Conservation (phyloP, 2,797 vertebrate genomes). For the Danionella dracula region DNA sequence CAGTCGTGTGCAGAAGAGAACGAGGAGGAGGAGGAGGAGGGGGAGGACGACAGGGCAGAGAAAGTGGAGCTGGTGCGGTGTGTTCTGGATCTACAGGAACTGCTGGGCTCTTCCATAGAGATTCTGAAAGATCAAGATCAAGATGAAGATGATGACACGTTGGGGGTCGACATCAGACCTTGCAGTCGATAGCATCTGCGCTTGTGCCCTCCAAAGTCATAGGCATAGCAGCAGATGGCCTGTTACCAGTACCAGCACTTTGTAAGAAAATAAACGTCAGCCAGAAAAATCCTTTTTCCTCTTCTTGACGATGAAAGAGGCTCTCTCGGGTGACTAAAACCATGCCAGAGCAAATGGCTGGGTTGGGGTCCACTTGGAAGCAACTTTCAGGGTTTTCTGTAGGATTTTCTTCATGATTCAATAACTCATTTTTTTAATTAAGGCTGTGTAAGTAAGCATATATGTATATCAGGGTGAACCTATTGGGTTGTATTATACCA, state of each 20-base stretch:
- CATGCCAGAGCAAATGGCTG: slow-evolving; percentile 42
- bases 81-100: slow-evolving; percentile 85
- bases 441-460: slow-evolving; percentile 53
- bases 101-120: slow-evolving; percentile 88
- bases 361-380: slow-evolving; percentile 55
- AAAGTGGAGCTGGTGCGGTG: slow-evolving; percentile 88
- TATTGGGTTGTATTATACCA: slow-evolving; percentile 63
- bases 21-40: slow-evolving; percentile 19
- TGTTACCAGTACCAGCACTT: slow-evolving; percentile 52
- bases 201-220: slow-evolving; percentile 4
- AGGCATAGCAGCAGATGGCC: slow-evolving; percentile 23
- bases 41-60: slow-evolving; percentile 13
- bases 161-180: slow-evolving; percentile 47
- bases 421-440: slow-evolving; percentile 53
- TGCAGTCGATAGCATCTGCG: slow-evolving; percentile 60
- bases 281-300: slow-evolving; percentile 25
- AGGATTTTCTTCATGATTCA: slow-evolving; percentile 62
- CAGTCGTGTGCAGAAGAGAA: slow-evolving; percentile 50
- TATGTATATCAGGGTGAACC: slow-evolving; percentile 74
- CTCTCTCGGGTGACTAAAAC: no score
- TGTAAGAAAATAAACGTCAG: slow-evolving; percentile 35
- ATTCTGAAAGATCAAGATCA: slow-evolving; percentile 66
- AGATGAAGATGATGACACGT: slow-evolving; percentile 47
- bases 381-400: slow-evolving; percentile 71
- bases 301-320: no score